phyloP scores from a whole-genome alignment of 1,140 invertebrate species.

The Euschistus heros region DNA sequence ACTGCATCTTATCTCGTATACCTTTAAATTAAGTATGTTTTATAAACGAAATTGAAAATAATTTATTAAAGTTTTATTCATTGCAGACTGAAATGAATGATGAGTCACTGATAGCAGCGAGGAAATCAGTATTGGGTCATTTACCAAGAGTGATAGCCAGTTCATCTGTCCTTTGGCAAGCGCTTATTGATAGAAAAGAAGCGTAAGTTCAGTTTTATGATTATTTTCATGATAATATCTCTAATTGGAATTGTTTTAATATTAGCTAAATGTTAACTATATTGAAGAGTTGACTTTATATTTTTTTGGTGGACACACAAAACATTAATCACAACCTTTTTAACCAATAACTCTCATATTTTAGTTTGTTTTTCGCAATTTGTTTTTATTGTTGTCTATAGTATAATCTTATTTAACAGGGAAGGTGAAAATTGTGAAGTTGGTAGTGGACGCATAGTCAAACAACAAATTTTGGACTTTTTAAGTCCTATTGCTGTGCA shows the following conservation, averaged over 20 bases:
- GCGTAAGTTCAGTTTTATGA: constrained; percentile 33
- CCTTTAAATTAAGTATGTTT: too few relatives aligned
- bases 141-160: constrained; percentile 72
- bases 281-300: too few relatives aligned
- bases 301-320: too few relatives aligned
- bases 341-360: too few relatives aligned
- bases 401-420: constrained; percentile 22
- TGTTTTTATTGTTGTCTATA: not conserved
- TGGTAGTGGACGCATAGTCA: constrained; percentile 52
- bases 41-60: not conserved
- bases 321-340: not conserved
- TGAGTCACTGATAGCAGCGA: constrained; percentile 42
- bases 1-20: too few relatives aligned
- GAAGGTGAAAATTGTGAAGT: constrained; percentile 38
- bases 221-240: not conserved
- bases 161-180: constrained; percentile 70
- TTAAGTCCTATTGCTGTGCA: constrained; percentile 78
- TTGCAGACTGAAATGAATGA: too few relatives aligned
- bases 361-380: too few relatives aligned
- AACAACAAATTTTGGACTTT: constrained; percentile 71
- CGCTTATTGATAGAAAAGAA: constrained; percentile 43
- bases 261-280: too few relatives aligned
- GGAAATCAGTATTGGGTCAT: constrained; percentile 63
- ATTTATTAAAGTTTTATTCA: not conserved
- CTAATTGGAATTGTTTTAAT: not conserved